Base-by-base conservation (phyloP, 2,888 invertebrate species). In the Drosophila melanosoma region DNA sequence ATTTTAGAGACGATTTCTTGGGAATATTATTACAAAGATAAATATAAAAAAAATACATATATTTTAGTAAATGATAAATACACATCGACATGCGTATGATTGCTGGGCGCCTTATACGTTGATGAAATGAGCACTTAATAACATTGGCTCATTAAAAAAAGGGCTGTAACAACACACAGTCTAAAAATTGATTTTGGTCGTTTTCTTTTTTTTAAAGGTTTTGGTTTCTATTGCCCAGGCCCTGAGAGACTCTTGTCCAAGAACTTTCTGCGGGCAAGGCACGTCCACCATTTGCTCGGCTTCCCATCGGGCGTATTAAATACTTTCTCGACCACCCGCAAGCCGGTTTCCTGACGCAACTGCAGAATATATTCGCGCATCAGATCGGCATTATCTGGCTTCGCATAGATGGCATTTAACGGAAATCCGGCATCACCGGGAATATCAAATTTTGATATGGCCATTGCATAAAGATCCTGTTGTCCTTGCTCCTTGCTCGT, bases 211-310 rank as follows among this genome's bases (percentile, higher is more conserved):
- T 7, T 4, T 33, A 61, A 33, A 49, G n/a, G 4, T 66, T 35
- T 51, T 48, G 38, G 10, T 11, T 63, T 38, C 59, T 54, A 69
- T 45, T 78, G 87, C 0, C 92, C 93, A 15, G 93, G 93, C 3
- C 92, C 92, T 10, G 93, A 91, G 17, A 99, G 94, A 26, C 98
- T 98, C 93, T 99, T 99, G 93, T 99, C 99, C 99, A 99, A 99
- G 93, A 99, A 99, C 95, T 98, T 99, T 95, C 99, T 98, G 92
- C 99, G 99, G 33, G 99, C 97, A 94, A 99, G 99, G 93, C 99
- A 99, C 65, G 99, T 94, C 99, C 99, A 99, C 99, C 99, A 99
- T 94, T 99, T 99, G 92, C 97, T 98, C 10, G 99, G 99, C 91
- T 98, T 98, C 8, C 98, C 98, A 92, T 98, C 98, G 77, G 97